Base-by-base conservation (phyloP, 1,140 invertebrate genomes). In the Meloidogyne exigua region DNA sequence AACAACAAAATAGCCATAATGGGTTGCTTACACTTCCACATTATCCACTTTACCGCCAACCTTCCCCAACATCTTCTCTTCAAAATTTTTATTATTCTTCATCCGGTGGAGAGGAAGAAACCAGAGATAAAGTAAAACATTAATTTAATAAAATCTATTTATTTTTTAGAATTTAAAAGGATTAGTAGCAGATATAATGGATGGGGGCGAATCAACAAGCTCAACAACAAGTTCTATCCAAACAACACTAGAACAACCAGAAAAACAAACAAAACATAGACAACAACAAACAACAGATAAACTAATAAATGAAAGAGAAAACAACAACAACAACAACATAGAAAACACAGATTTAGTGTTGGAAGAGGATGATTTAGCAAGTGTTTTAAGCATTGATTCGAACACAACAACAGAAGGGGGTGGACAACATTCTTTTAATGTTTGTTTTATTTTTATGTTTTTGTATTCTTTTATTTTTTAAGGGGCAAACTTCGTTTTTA, bases 321-420 rank as follows among this genome's bases (percentile, higher is more conserved):
- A 32, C 7, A 32, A 57, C 21, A 57, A 57, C 21, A 57, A 57
- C 21, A 57, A 57, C 21, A 57, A n/a, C 21, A 21, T 57, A 12
- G 57, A 44, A 36, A 49, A 57, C 13, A 23, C 64, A 15, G 32
- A 70, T 23, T 10, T 69, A 18, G 81, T 81, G 23, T 28, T 74
- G n/a, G 80, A 81, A 76, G 80, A 81, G 66, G 80, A 81, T 62
- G 80, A 81, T 69, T 68, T 81, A 25, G 64, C 64, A 18, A 81
- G 78, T 15, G 80, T 81, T 28, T 63, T 78, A 42, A 83, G 77
- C 49, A 49, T 83, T 18, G 65, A 75, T 11, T 21, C 68, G 9
- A 49, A 68, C 26, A 26, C 42, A 64, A 49, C 15, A 18, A 25
- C 21, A 57, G 70, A 26, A 44, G 70, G 63, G 26, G 65, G 49